Conservation (phyloP, 2,797 vertebrate genomes). For the Astyanax mexicanus region DNA sequence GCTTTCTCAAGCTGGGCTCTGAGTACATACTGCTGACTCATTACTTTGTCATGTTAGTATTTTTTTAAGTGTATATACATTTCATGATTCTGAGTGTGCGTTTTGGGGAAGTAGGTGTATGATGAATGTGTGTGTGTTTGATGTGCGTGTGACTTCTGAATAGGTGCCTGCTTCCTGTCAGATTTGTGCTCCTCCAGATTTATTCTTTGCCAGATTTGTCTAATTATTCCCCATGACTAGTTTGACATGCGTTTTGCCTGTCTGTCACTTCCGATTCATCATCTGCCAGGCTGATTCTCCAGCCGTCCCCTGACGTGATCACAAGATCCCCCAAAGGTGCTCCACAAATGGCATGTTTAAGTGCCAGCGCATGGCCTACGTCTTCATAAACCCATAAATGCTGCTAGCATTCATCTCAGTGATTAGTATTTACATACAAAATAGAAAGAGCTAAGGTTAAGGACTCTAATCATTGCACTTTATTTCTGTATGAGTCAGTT, state of each 20-base stretch:
- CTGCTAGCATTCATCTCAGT: background rate
- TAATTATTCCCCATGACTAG: slow-evolving; percentile 47
- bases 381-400: slow-evolving; percentile 11
- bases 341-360: slow-evolving; percentile 20
- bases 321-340: slow-evolving; percentile 29
- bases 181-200: background rate
- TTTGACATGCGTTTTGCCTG: slow-evolving; percentile 34
- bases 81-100: no score
- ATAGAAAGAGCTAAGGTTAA: slow-evolving; percentile 1
- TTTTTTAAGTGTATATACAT: no score
- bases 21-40: no score
- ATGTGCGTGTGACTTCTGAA: background rate
- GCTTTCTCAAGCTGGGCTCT: no score
- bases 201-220: slow-evolving; percentile 35
- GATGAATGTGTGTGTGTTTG: background rate
- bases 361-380: background rate
- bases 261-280: slow-evolving; percentile 43
- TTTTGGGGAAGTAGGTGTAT: background rate
- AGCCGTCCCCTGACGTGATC: slow-evolving; percentile 36
- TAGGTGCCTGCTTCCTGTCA: slow-evolving; percentile 22
- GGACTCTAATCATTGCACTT: background rate
- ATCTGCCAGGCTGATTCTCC: slow-evolving; percentile 32
- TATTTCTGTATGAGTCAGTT: background rate
- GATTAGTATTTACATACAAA: slow-evolving; percentile 23
- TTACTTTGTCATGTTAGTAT: no score